Conservation (phyloP, 2,113 vertebrate species). For the Myrmophylax atrothorax region DNA sequence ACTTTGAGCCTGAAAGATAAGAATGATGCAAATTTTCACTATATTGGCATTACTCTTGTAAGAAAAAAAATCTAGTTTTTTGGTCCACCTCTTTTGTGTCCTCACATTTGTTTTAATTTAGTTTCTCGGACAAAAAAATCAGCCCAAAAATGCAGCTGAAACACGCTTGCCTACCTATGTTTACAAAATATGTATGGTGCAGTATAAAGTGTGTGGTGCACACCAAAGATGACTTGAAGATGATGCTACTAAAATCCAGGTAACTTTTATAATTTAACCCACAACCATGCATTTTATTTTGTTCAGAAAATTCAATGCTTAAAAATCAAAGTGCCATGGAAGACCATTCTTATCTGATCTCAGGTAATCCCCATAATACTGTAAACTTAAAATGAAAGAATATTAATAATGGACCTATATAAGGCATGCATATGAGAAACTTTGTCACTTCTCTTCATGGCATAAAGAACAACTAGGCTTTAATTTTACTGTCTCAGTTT, state of each 20-base stretch:
- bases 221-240: not conserved
- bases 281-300: not conserved
- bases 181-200: not conserved
- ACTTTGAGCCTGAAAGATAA: not conserved
- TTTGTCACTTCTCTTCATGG: not conserved
- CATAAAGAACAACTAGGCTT: not conserved
- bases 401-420: not conserved
- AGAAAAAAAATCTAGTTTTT: not conserved
- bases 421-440: not conserved
- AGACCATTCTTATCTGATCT: not conserved
- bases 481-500: not conserved
- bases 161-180: not conserved
- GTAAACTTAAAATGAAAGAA: not conserved
- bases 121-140: not conserved
- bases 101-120: not conserved
- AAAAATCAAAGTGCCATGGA: not conserved
- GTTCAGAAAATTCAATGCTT: not conserved
- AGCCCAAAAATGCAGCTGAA: not conserved
- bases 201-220: not conserved
- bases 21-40: not conserved
- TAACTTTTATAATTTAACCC: not conserved
- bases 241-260: not conserved
- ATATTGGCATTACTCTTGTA: not conserved
- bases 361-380: not conserved
- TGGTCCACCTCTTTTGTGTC: not conserved